These are phyloP conservation scores for Hyla sarda DNA, from an alignment of 2,113 vertebrate genomes.

Conservation along the genomic window DNA sequence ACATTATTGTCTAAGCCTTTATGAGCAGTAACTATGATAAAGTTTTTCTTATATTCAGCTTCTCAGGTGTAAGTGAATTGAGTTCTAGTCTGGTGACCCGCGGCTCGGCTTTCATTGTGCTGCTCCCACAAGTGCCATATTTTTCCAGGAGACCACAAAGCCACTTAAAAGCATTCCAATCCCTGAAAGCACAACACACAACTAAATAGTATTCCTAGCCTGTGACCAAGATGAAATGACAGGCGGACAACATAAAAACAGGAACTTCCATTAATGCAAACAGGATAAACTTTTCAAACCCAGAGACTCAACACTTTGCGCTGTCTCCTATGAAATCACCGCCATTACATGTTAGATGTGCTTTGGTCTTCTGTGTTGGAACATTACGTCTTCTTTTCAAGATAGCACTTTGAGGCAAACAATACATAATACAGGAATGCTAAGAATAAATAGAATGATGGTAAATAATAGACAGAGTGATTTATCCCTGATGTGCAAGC, in stretches of 20 bases:
- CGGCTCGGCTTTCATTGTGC: neutral
- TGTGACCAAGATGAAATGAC: neutral
- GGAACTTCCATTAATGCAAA: slow-evolving; percentile 26
- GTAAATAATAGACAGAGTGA: neutral
- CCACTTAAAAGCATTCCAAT: slow-evolving; percentile 26
- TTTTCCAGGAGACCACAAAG: slow-evolving; percentile 18
- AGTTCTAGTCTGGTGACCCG: neutral
- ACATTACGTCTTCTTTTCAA: neutral
- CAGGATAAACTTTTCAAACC: neutral
- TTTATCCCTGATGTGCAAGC: no score
- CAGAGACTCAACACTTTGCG: neutral
- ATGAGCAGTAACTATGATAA: neutral
- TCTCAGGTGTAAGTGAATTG: neutral
- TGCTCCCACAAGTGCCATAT: neutral
- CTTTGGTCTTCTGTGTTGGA: neutral
- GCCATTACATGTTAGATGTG: neutral
- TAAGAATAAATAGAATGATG: neutral
- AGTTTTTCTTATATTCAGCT: neutral
- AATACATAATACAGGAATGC: neutral
- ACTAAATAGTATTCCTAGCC: neutral
- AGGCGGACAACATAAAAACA: neutral
- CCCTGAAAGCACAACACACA: neutral
- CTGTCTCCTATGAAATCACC: neutral
- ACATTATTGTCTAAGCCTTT: no score
- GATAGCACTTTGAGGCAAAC: neutral